Evolutionary conservation across 1,140 invertebrate genomes (phyloP).

Genomic region (Aphidius ervi): DNA sequence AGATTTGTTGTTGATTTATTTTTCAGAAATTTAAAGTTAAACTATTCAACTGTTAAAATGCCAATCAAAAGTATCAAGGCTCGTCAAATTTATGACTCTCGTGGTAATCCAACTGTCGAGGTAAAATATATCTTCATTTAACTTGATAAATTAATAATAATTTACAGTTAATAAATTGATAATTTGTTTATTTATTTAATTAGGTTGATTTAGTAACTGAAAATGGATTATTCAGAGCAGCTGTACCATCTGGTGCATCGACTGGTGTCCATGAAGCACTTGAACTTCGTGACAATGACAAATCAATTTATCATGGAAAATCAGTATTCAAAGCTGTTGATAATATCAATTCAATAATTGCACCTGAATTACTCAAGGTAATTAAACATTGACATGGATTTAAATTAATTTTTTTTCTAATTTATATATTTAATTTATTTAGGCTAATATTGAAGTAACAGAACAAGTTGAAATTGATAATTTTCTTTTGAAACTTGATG

Average conservation of each 20-base stretch:
- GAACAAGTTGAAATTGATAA: conserved; percentile 92
- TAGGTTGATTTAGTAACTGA: conserved; percentile 62
- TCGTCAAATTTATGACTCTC: conserved; percentile 96
- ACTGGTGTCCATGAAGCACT: conserved; percentile 97
- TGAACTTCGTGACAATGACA: conserved; percentile 91
- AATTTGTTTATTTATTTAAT: conserved; percentile 1
- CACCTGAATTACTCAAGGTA: conserved; percentile 77
- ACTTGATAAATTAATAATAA: conserved; percentile 11
- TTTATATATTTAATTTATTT: conserved; percentile 16
- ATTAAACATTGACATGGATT: conserved; percentile 15
- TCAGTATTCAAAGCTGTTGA: conserved; percentile 88
- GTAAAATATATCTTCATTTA: conserved; percentile 46
- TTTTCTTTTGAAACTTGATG: conserved; percentile 88
- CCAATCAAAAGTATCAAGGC: conserved; percentile 83
- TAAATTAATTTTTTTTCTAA: conserved; percentile 24
- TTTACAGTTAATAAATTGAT: background rate
- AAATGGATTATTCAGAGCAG: conserved; percentile 87
- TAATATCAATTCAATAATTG: conserved; percentile 89
- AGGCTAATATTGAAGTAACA: conserved; percentile 73
- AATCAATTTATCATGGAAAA: conserved; percentile 90
- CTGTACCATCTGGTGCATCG: conserved; percentile 95
- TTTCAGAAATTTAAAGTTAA: conserved; percentile 33
- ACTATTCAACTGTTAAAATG: conserved; percentile 55
- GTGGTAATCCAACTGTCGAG: conserved; percentile 98
- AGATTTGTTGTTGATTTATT: background rate